Evolutionary conservation across 2,888 invertebrate species (phyloP), one percentile per base, ranked within the genome.

Genomic region (Euzophera pinguis): DNA sequence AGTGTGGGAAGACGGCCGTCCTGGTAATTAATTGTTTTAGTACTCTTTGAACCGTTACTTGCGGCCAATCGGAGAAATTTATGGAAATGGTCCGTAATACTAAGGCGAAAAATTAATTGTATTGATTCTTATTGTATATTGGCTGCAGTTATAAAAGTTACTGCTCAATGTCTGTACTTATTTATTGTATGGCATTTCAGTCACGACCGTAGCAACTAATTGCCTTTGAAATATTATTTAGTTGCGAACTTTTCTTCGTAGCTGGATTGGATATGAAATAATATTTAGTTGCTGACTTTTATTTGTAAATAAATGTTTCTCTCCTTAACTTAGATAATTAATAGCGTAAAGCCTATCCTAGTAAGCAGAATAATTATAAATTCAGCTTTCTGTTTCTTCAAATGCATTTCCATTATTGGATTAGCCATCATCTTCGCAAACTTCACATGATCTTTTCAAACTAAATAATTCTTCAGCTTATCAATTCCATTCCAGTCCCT

Each of bases 1-100:
- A 89, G 89, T 89, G 86, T 88, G 89, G 78, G 89, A 88, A 85
- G 75, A 70, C 61, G 64, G 67, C 61, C 63, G 67, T 70, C 74
- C 67, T 68, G 69, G 73, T 80, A 75, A 76, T 79, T 84, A 81
- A 84, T 84, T 83, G 81, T 83, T 81, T 74, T 66, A 71, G 65
- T 65, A 57, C 59, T 60, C 59, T 57, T 13, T 55, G 56, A 60
- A 48, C 59, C 59, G 65, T 63, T 68, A 59, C 63, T n/a, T 55
- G 58, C 54, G 55, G 63, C 58, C 65, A 63, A 64, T 67, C 58
- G 64, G 64, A 64, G 66, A 72, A 69, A 71, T 65, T 64, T 64
- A 67, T 70, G 67, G 63, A 71, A 67, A 55, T 45, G 29, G 32
- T 14, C 32, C 9, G 32, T 45, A 45, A 45, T 45, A 45, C 27